Conservation (phyloP, 2,113 vertebrate species). For the Lasiurus borealis region DNA sequence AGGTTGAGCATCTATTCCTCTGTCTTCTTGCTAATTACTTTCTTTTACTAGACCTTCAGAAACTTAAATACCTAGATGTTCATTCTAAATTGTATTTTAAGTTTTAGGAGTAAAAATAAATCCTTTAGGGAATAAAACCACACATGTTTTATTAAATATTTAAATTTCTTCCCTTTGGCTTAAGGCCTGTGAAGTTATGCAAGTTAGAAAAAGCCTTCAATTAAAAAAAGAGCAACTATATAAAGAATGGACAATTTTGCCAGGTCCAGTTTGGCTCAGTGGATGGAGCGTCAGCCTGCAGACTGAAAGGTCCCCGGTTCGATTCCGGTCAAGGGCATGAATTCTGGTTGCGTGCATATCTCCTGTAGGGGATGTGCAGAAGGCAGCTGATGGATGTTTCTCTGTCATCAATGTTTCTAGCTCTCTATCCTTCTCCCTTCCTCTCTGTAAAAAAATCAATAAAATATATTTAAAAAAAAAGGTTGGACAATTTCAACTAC, state of each 20-base stretch:
- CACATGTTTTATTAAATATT: slow-evolving; percentile 69
- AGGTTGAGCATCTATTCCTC: slow-evolving; percentile 29
- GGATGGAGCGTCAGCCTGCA: too few species aligned
- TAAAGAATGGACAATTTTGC: slow-evolving; percentile 9
- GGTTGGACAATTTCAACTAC: background rate
- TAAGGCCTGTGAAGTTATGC: background rate
- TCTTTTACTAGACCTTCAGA: slow-evolving; percentile 60
- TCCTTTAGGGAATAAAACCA: slow-evolving; percentile 46
- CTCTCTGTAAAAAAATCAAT: too few species aligned
- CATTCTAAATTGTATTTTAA: slow-evolving; percentile 65
- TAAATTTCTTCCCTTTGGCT: slow-evolving; percentile 51
- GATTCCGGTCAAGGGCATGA: too few species aligned
- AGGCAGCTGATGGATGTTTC: too few species aligned
- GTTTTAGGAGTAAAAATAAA: slow-evolving; percentile 60
- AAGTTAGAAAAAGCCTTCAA: slow-evolving; percentile 8
- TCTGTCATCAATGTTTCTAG: too few species aligned
- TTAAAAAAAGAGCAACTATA: background rate
- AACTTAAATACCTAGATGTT: slow-evolving; percentile 63
- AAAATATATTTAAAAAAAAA: background rate
- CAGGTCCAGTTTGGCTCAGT: too few species aligned
- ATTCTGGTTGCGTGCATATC: too few species aligned
- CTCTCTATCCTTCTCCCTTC: too few species aligned
- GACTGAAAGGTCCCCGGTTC: too few species aligned
- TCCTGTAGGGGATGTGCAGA: too few species aligned
- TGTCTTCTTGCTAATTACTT: slow-evolving; percentile 65